phyloP scores from a whole-genome alignment of 2,888 invertebrate genomes.

The Ormyrus nitidulus region DNA sequence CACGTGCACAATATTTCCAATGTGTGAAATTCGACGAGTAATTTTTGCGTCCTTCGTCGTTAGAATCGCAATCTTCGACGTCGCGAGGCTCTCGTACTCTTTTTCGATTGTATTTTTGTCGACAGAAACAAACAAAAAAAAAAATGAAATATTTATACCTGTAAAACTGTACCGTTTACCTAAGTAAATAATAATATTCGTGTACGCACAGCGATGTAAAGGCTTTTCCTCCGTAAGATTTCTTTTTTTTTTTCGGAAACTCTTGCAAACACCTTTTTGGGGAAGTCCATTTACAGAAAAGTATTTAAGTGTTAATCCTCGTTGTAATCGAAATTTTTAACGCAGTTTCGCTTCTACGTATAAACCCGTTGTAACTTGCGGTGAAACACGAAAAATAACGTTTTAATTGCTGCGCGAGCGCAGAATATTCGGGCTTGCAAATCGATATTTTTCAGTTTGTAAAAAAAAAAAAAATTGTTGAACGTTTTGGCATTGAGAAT shows the following conservation, averaged over 20 bases:
- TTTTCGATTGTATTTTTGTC: constrained; percentile 33
- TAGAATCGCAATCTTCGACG: background rate
- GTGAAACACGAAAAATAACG: too few relatives aligned
- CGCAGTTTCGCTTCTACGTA: too few relatives aligned
- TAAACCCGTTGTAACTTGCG: too few relatives aligned
- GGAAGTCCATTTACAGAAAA: constrained; percentile 27
- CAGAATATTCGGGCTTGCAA: too few relatives aligned
- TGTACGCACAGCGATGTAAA: constrained; percentile 39
- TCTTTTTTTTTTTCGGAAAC: constrained; percentile 6
- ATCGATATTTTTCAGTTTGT: background rate
- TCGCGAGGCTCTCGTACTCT: background rate
- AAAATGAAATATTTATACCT: constrained; percentile 27
- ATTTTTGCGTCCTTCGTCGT: background rate
- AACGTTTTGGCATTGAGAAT: constrained; percentile 19
- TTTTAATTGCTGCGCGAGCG: too few relatives aligned
- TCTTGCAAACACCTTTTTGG: background rate
- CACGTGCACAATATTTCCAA: constrained; percentile 3
- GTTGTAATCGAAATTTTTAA: background rate
- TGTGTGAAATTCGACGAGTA: background rate
- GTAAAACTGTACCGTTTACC: constrained; percentile 37
- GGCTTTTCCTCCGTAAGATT: constrained; percentile 14
- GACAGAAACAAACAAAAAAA: background rate
- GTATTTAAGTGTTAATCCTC: constrained; percentile 32
- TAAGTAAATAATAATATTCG: constrained; percentile 38
- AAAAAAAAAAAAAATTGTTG: constrained; percentile 25